Percentiles rank a stretch among this genome's conserved stretches.
Evolutionary conservation across 2,888 invertebrate species (phyloP).

Genomic region (Netelia melanura): DNA sequence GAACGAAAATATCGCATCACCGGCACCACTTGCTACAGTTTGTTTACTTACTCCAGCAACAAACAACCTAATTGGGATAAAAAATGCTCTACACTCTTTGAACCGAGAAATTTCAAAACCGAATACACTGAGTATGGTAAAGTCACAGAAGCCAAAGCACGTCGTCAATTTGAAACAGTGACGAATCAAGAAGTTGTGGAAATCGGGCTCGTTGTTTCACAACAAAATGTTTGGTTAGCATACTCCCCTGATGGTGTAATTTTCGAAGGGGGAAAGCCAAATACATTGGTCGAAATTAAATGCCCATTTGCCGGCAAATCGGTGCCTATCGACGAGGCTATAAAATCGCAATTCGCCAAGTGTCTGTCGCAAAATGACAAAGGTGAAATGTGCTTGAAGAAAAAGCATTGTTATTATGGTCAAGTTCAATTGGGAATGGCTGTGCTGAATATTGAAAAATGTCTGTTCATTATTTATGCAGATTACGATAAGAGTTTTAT

Average conservation of each 20-base stretch:
- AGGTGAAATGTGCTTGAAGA: conserved; percentile 51
- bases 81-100: conserved; percentile 60
- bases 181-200: conserved; percentile 61
- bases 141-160: conserved; percentile 66
- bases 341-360: conserved; percentile 59
- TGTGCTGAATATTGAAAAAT: conserved; percentile 55
- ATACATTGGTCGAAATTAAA: conserved; percentile 73
- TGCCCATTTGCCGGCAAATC: conserved; percentile 71
- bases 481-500: conserved; percentile 52
- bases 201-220: conserved; percentile 68
- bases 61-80: conserved; percentile 71
- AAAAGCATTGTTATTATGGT: conserved; percentile 61
- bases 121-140: conserved; percentile 68
- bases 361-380: conserved; percentile 37
- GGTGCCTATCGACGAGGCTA: conserved; percentile 47
- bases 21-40: conserved; percentile 68
- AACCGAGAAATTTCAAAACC: conserved; percentile 61
- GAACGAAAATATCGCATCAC: conserved; percentile 67
- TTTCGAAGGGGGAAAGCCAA: conserved; percentile 66
- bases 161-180: conserved; percentile 55
- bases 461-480: conserved; percentile 60
- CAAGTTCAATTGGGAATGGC: conserved; percentile 68
- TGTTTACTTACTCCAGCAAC: conserved; percentile 70
- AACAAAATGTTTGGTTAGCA: conserved; percentile 72
- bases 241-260: conserved; percentile 73